Percentiles rank a stretch among this genome's conserved stretches.
These are phyloP conservation scores for Nipponia nippon DNA, from an alignment of 2,113 vertebrate genomes.

Conservation along the genomic window DNA sequence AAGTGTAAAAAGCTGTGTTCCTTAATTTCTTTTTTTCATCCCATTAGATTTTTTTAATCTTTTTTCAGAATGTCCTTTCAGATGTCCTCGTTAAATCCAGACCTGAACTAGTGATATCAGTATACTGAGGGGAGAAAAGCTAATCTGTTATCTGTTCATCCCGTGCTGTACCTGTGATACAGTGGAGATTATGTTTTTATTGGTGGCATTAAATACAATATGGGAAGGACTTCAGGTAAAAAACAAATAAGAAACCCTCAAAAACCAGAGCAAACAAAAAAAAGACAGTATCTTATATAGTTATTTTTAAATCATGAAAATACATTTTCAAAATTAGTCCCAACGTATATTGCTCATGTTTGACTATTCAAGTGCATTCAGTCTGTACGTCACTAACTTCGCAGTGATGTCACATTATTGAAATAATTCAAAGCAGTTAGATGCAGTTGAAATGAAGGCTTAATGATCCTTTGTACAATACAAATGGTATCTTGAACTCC, in stretches of 20 bases:
- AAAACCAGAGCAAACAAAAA: not conserved
- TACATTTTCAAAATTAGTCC: not conserved
- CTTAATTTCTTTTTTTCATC: not conserved
- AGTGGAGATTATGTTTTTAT: not conserved
- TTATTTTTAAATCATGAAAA: not conserved
- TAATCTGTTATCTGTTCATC: not conserved
- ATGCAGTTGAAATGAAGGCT: not conserved
- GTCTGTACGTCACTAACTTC: not conserved
- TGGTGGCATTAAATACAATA: not conserved
- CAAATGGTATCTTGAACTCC: not conserved
- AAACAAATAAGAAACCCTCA: not conserved
- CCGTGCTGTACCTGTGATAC: not conserved
- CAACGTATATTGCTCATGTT: not conserved
- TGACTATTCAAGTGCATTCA: not conserved
- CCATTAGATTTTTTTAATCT: not conserved
- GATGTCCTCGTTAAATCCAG: not conserved
- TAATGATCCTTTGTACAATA: not conserved
- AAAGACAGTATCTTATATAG: not conserved
- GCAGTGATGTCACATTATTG: not conserved
- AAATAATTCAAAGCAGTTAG: not conserved
- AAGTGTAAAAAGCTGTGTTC: not conserved
- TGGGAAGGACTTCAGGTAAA: not conserved
- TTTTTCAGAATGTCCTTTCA: not conserved
- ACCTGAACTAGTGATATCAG: accelerated
- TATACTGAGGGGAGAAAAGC: not conserved